These are phyloP conservation scores for Pteronotus mesoamericanus DNA, from an alignment of 2,797 vertebrate species.

Conservation along the genomic window DNA sequence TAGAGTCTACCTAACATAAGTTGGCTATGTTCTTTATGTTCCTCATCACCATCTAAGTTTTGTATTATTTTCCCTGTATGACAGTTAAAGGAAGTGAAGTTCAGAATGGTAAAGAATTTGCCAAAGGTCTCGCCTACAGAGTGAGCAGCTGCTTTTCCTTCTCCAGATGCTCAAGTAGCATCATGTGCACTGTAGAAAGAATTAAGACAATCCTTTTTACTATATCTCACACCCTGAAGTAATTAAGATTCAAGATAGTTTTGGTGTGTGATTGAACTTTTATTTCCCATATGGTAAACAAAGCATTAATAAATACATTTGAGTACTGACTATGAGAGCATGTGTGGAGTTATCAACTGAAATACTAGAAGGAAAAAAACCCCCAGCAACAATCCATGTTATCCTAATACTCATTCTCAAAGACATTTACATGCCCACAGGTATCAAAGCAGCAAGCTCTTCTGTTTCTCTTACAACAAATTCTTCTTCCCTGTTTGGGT, in stretches of 20 bases:
- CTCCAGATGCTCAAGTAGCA: neutral
- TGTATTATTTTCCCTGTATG: neutral
- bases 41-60: neutral
- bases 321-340: neutral
- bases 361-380: neutral
- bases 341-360: neutral
- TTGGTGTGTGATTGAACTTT: neutral
- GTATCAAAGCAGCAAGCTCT: neutral
- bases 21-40: neutral
- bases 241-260: neutral
- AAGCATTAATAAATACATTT: neutral
- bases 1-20: neutral
- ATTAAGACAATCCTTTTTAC: neutral
- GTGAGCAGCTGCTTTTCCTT: neutral
- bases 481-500: neutral
- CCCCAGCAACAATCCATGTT: neutral
- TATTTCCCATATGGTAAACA: neutral
- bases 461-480: neutral
- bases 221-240: neutral
- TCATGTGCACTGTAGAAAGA: neutral
- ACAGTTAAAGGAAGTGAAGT: neutral
- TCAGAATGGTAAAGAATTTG: neutral
- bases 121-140: neutral
- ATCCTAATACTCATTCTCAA: neutral
- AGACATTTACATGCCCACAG: neutral